A percentile compares a stretch with the other conserved stretches of the same genome.
Conservation (phyloP, 92 coral and sea anemone genomes). For the Paragorgia papillata region DNA sequence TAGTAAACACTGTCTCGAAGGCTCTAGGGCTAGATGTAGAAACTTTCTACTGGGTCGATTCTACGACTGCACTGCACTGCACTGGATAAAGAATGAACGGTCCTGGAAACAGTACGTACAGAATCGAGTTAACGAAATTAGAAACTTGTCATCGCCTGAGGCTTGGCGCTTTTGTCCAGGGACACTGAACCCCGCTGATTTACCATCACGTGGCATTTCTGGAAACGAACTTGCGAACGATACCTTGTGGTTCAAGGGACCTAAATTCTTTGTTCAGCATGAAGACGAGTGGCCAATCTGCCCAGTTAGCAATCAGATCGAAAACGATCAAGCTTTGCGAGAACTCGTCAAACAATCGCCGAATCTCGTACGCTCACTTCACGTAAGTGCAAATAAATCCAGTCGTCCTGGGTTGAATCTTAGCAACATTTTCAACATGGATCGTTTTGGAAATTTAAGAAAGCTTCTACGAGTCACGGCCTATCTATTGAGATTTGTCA, state of each 20-base stretch:
- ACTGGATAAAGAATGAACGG: constrained; percentile 41
- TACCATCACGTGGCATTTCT: constrained; percentile 42
- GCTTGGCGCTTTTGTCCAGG: constrained; percentile 47
- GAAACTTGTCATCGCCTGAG: constrained; percentile 12
- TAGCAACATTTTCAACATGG: constrained; percentile 36
- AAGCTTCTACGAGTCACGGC: constrained; percentile 63
- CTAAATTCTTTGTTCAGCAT: constrained; percentile 10
- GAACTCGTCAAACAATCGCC: constrained; percentile 18
- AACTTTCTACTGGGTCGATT: constrained; percentile 43
- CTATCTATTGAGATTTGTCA: constrained; percentile 48
- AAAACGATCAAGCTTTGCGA: constrained; percentile 1
- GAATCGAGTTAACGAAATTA: constrained; percentile 38
- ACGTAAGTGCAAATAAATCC: neutral
- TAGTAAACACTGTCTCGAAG: constrained; percentile 9
- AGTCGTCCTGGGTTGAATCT: neutral
- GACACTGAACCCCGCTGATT: constrained; percentile 36
- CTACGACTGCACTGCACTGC: constrained; percentile 14
- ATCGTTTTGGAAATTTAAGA: constrained; percentile 35
- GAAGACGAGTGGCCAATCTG: constrained; percentile 49
- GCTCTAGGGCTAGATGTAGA: constrained; percentile 13
- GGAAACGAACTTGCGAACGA: constrained; percentile 34
- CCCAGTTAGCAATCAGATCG: neutral
- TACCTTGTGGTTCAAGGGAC: constrained; percentile 45
- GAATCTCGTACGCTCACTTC: constrained; percentile 23
- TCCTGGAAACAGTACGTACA: constrained; percentile 45